Evolutionary conservation across 2,797 vertebrate genomes (phyloP).

Genomic region (Masticophis lateralis): DNA sequence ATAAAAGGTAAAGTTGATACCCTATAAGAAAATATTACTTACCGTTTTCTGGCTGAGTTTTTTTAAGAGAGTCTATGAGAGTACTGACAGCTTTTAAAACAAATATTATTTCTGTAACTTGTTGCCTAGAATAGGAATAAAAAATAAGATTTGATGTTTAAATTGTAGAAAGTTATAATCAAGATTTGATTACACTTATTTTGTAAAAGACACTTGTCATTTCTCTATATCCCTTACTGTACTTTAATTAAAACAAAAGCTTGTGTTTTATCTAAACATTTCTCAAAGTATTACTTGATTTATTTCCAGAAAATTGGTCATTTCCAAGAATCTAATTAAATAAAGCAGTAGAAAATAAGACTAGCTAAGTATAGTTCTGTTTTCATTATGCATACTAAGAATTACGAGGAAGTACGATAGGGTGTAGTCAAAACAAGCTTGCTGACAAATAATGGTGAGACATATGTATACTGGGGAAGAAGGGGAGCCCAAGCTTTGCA

Average conservation of each 20-base stretch:
- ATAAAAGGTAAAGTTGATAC: background rate
- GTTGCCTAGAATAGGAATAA: constrained; percentile 81
- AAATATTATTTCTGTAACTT: constrained; percentile 99
- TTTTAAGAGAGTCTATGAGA: constrained; percentile 98
- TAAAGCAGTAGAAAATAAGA: background rate
- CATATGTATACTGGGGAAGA: background rate
- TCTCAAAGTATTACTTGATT: constrained; percentile 14
- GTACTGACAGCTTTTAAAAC: constrained; percentile 98
- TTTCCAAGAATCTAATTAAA: background rate
- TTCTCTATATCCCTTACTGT: background rate
- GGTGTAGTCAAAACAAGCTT: background rate
- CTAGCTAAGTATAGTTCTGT: background rate
- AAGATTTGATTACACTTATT: background rate
- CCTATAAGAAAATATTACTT: constrained; percentile 62
- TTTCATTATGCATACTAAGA: background rate
- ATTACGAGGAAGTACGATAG: background rate
- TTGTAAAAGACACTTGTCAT: background rate
- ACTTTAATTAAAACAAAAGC: background rate
- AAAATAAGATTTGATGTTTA: constrained; percentile 44
- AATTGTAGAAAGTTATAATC: constrained; percentile 11
- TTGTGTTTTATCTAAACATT: background rate
- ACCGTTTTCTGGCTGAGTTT: constrained; percentile 98
- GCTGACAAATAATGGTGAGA: background rate
- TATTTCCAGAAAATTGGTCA: constrained; percentile 13
- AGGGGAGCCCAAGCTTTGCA: background rate